Base-by-base conservation (phyloP, 1,140 invertebrate genomes). In the Drosophila carrolli region DNA sequence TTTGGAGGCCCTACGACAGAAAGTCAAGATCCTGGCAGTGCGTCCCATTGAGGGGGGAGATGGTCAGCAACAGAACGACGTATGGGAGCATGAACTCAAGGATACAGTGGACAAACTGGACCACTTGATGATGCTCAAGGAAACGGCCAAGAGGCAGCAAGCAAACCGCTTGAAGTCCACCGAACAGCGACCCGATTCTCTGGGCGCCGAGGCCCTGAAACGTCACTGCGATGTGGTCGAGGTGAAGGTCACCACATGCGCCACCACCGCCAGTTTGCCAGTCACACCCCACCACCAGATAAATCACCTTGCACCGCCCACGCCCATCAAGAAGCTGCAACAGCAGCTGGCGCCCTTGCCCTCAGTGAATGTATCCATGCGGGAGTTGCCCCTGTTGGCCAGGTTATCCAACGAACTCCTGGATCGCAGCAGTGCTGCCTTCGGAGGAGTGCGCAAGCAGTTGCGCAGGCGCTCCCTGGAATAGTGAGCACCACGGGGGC, bases 21-120 rank as follows among this genome's bases (percentile, higher is more conserved):
- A 94, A 44, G 94, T 95, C 0, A 93, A 94, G 82, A 94, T 94
- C 80, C 88, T 95, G 43, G 94, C 94, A 5, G 93, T 94, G 5
- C 94, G 95, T 51, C 95, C 94, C 0, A 94, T 95, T 35, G 94
- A 95, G 59, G 94, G 94, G 16, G 94, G 93, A 11, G 94, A 95
- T 79, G 94, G 94, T 0, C 93, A 93, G 78, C 94, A 94, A 23
- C 94, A 95, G 75, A 92, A 93, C 9, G 93, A 94, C 72, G 93
- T 94, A 11, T 95, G 95, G 95, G 94, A 95, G 50, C 92, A 93
- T 40, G 95, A 95, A 74, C 89, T 95, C 41, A 95, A 94, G 75
- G 94, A 93, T 41, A 95, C 95, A 0, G 95, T 95, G 4, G 94
- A 95, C 53, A 95, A 95, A 72, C 84, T 95, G n/a, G 95, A 95